Conservation (phyloP, 2,888 invertebrate genomes). For the Dicranocentrus wangi region DNA sequence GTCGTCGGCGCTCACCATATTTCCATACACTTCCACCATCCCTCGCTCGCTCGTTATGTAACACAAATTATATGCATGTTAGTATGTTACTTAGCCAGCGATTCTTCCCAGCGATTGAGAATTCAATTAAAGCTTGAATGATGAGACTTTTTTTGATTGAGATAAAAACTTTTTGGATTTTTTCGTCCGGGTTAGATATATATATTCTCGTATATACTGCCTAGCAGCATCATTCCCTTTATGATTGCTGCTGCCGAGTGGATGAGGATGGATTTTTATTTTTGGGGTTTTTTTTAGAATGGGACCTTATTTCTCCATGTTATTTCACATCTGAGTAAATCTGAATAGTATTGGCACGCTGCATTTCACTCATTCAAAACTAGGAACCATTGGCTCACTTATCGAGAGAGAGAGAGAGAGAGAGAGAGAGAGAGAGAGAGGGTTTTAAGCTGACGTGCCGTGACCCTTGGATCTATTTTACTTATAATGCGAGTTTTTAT, state of each 20-base stretch:
- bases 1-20: no score
- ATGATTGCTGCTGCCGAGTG: no score
- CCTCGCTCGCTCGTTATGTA: no score
- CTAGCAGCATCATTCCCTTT: no score
- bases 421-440: slow-evolving; percentile 21
- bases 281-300: slow-evolving; percentile 62
- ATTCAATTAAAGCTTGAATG: slow-evolving; percentile 72
- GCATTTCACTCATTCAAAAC: slow-evolving; percentile 79
- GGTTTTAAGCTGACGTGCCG: slow-evolving; percentile 26
- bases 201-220: background rate
- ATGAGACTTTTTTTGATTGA: slow-evolving; percentile 58
- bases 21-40: no score
- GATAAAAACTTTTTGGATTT: slow-evolving; percentile 37
- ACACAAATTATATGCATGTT: no score
- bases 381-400: slow-evolving; percentile 71
- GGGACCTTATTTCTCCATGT: slow-evolving; percentile 75
- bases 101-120: slow-evolving; percentile 67
- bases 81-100: background rate
- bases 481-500: slow-evolving; percentile 13
- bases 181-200: slow-evolving; percentile 7
- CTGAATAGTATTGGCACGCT: slow-evolving; percentile 80
- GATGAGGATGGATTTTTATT: slow-evolving; percentile 54
- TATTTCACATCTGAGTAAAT: slow-evolving; percentile 82
- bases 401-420: slow-evolving; percentile 54
- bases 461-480: slow-evolving; percentile 58